A percentile compares a stretch with the other conserved stretches of the same genome.
These are phyloP conservation scores for Microcebus ravelobensis DNA, from an alignment of 2,113 vertebrate genomes.

Conservation along the genomic window DNA sequence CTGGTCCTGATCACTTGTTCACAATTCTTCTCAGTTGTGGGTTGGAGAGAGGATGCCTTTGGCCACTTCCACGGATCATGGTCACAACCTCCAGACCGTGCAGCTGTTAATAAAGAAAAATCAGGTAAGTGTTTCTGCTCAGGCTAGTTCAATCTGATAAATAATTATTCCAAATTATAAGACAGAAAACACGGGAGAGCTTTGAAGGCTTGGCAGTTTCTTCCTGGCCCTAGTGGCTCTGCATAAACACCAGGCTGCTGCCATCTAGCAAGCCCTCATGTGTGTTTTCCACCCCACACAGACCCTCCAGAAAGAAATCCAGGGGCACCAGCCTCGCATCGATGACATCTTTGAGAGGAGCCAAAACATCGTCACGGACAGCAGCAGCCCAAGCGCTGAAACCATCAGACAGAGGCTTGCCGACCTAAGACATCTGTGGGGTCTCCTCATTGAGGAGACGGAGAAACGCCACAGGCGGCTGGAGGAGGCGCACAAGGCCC, in stretches of 20 bases:
- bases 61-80: slow-evolving; percentile 95
- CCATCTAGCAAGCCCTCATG: neutral
- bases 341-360: slow-evolving; percentile 96
- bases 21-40: slow-evolving; percentile 86
- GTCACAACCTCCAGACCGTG: slow-evolving; percentile 97
- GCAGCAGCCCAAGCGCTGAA: slow-evolving; percentile 88
- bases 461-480: slow-evolving; percentile 92
- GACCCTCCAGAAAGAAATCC: slow-evolving; percentile 98
- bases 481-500: slow-evolving; percentile 94
- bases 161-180: neutral
- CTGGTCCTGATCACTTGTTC: neutral
- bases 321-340: slow-evolving; percentile 95
- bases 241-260: fast-evolving
- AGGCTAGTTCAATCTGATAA: neutral
- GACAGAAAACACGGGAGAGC: neutral
- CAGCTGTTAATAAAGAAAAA: slow-evolving; percentile 99
- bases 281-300: slow-evolving; percentile 54
- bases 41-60: slow-evolving; percentile 95
- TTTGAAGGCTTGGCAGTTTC: neutral
- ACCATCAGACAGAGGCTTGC: slow-evolving; percentile 90
- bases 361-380: slow-evolving; percentile 89
- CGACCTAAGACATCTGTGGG: slow-evolving; percentile 92
- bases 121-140: slow-evolving; percentile 86
- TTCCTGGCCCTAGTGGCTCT: neutral
- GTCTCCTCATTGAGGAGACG: slow-evolving; percentile 90